Evolutionary conservation across 1,140 invertebrate genomes (phyloP).

Genomic region (Agrypnia vestita): DNA sequence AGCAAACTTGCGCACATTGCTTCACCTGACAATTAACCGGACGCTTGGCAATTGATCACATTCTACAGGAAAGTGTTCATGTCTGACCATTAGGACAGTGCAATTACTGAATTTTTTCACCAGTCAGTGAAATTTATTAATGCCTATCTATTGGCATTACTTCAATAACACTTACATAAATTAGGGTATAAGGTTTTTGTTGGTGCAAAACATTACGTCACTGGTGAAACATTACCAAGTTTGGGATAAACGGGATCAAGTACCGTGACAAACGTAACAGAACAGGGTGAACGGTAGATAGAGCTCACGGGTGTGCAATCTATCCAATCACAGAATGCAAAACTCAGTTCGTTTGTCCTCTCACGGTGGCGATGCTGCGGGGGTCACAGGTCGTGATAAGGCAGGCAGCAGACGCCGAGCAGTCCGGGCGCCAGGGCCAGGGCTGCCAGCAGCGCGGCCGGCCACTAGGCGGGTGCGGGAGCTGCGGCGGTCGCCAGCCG

Average conservation of each 20-base stretch:
- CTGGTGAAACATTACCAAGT: neutral
- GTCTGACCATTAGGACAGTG: too few species aligned
- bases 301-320: constrained; percentile 14
- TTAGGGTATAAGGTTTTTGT: too few species aligned
- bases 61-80: neutral
- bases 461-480: constrained; percentile 61
- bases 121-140: too few species aligned
- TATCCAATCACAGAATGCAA: constrained; percentile 38
- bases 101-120: too few species aligned
- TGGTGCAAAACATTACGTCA: too few species aligned
- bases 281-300: constrained; percentile 6
- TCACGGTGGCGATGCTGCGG: neutral
- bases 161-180: too few species aligned
- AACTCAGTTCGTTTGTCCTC: constrained; percentile 10
- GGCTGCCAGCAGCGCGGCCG: constrained; percentile 59
- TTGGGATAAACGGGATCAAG: constrained; percentile 12
- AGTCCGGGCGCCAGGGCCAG: constrained; percentile 55
- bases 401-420: constrained; percentile 58
- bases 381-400: constrained; percentile 59
- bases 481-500: constrained; percentile 65
- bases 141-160: too few species aligned
- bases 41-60: constrained; percentile 24
- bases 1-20: constrained; percentile 30
- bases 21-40: constrained; percentile 11
- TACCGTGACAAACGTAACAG: neutral